These are phyloP conservation scores for Symphodus melops DNA, from an alignment of 2,113 vertebrate genomes.

Conservation along the genomic window DNA sequence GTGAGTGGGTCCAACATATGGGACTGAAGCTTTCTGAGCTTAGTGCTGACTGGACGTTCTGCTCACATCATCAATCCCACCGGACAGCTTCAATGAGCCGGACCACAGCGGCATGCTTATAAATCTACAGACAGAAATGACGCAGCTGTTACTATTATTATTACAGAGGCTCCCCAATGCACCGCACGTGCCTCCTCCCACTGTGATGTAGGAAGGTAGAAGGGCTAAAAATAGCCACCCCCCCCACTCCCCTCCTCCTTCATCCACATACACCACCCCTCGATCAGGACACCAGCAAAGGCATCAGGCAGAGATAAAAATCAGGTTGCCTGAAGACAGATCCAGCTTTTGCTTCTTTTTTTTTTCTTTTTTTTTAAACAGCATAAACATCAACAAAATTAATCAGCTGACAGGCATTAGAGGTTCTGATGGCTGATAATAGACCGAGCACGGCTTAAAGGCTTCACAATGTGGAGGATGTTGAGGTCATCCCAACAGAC, in stretches of 20 bases:
- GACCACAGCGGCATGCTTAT: slow-evolving; percentile 16
- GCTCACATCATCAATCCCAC: slow-evolving; percentile 50
- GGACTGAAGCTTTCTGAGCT: slow-evolving; percentile 9
- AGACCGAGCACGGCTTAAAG: slow-evolving; percentile 10
- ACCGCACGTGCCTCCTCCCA: slow-evolving; percentile 39
- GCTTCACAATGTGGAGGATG: slow-evolving; percentile 14
- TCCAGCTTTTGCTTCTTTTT: too few relatives aligned
- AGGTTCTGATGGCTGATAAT: slow-evolving; percentile 18
- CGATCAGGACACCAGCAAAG: slow-evolving; percentile 33
- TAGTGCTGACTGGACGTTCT: slow-evolving; percentile 62
- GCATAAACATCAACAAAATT: slow-evolving; percentile 3
- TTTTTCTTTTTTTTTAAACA: too few relatives aligned
- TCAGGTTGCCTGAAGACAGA: slow-evolving; percentile 15
- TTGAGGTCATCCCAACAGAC: not conserved
- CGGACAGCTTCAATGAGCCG: slow-evolving; percentile 16
- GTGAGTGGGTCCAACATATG: slow-evolving; percentile 8
- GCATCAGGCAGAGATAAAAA: slow-evolving; percentile 8
- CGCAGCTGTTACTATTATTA: slow-evolving; percentile 69
- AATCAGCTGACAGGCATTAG: not conserved
- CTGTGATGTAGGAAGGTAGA: slow-evolving; percentile 45
- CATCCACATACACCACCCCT: not conserved
- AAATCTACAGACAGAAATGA: slow-evolving; percentile 58
- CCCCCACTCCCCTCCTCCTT: not conserved
- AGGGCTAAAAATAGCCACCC: slow-evolving; percentile 64
- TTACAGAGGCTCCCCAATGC: slow-evolving; percentile 55